Evolutionary conservation across 2,888 invertebrate species (phyloP).

Genomic region (Vannuccia rotundouncinata): DNA sequence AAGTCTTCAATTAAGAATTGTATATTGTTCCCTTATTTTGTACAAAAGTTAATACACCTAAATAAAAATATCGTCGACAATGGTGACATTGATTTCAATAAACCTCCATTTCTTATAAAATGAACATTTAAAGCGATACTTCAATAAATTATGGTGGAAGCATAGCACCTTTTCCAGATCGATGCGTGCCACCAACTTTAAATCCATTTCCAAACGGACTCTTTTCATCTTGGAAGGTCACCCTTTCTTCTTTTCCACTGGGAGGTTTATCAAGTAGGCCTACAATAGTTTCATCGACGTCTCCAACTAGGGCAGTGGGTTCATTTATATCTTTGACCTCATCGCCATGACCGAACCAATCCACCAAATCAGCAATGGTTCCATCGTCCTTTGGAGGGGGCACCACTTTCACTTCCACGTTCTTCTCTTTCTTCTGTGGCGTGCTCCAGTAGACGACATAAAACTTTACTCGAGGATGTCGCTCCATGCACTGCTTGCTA

Average conservation of each 20-base stretch:
- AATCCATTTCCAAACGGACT: background rate
- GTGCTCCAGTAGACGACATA: constrained; percentile 34
- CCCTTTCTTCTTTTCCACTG: background rate
- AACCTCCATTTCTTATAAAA: too few relatives aligned
- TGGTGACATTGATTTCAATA: too few relatives aligned
- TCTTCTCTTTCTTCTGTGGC: constrained; percentile 32
- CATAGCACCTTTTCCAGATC: constrained; percentile 1
- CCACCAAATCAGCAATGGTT: background rate
- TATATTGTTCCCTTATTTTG: too few relatives aligned
- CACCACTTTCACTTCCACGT: background rate
- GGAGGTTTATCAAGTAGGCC: background rate
- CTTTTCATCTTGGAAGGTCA: background rate
- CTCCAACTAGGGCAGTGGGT: background rate
- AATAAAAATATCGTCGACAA: too few relatives aligned
- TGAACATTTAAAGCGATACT: too few relatives aligned
- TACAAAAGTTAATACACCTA: too few relatives aligned
- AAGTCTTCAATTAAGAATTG: too few relatives aligned
- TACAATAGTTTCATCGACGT: background rate
- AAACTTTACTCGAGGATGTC: constrained; percentile 22
- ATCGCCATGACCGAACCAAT: background rate
- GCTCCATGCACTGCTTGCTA: constrained; percentile 27
- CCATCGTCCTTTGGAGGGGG: background rate
- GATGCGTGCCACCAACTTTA: background rate
- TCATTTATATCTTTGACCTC: background rate
- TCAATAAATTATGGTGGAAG: background rate